These are phyloP conservation scores for Octonoba sinensis DNA, from an alignment of 2,888 invertebrate species.

Conservation along the genomic window DNA sequence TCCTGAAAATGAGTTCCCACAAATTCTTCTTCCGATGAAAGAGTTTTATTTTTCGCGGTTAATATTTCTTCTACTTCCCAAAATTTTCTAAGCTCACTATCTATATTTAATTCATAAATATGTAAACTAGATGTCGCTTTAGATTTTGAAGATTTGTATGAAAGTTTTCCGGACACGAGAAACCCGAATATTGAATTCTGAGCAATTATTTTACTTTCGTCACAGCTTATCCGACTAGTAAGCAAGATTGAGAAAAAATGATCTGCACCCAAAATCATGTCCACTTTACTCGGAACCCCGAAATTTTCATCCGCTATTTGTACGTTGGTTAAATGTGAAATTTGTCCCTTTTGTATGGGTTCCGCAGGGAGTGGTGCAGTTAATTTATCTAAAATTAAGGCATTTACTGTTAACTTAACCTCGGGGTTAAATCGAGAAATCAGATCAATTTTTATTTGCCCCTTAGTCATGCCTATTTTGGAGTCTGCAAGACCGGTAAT, in stretches of 20 bases:
- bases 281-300: not conserved
- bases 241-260: not conserved
- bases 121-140: not conserved
- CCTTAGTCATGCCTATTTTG: too few relatives aligned
- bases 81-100: not conserved
- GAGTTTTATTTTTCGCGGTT: not conserved
- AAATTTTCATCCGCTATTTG: not conserved
- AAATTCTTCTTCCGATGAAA: not conserved
- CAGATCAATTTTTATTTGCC: too few relatives aligned
- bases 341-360: too few relatives aligned
- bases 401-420: too few relatives aligned
- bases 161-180: not conserved
- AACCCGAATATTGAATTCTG: not conserved
- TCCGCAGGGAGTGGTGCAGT: too few relatives aligned
- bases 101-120: constrained; percentile 1
- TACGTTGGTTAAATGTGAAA: too few relatives aligned
- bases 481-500: too few relatives aligned
- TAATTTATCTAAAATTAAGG: too few relatives aligned
- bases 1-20: not conserved
- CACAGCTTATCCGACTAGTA: not conserved
- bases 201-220: not conserved
- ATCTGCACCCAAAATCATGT: not conserved
- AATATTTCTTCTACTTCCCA: not conserved
- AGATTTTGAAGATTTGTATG: not conserved
- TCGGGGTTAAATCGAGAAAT: too few relatives aligned